These are phyloP conservation scores for Xanthia icteritia DNA, from an alignment of 2,888 invertebrate genomes.

Conservation along the genomic window DNA sequence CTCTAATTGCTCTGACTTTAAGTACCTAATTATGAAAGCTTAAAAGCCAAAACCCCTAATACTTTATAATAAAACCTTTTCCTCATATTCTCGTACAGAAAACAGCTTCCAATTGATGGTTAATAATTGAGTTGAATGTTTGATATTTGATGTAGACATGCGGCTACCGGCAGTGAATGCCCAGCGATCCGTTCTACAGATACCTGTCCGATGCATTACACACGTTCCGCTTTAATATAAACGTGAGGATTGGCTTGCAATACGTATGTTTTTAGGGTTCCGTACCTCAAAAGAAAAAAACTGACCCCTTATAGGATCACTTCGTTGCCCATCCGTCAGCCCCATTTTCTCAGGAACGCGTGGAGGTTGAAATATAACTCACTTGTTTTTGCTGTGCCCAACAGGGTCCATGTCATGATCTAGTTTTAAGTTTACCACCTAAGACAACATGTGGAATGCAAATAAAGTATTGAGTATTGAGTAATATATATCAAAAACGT, in stretches of 20 bases:
- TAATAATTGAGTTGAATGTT: constrained; percentile 22
- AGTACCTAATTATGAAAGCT: neutral
- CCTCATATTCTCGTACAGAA: neutral
- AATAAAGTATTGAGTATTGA: no score
- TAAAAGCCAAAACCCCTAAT: neutral
- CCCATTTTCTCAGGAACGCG: no score
- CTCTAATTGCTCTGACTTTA: neutral
- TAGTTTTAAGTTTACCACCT: no score
- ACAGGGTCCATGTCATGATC: no score
- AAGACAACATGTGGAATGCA: no score
- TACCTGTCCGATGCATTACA: constrained; percentile 16
- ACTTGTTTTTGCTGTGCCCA: no score
- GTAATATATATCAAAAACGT: no score
- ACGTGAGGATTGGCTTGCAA: neutral
- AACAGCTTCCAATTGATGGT: neutral
- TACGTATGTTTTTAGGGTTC: neutral
- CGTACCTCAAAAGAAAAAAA: no score
- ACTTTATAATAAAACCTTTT: neutral
- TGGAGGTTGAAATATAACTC: no score
- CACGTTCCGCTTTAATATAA: constrained; percentile 1
- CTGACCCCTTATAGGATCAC: no score
- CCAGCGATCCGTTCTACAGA: constrained; percentile 13
- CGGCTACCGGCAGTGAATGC: constrained; percentile 10
- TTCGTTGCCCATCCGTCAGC: no score
- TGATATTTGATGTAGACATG: constrained; percentile 24